Percentiles rank a stretch among this genome's conserved stretches.
phyloP scores from a whole-genome alignment of 2,797 vertebrate genomes.

The Diglossa cyanea region DNA sequence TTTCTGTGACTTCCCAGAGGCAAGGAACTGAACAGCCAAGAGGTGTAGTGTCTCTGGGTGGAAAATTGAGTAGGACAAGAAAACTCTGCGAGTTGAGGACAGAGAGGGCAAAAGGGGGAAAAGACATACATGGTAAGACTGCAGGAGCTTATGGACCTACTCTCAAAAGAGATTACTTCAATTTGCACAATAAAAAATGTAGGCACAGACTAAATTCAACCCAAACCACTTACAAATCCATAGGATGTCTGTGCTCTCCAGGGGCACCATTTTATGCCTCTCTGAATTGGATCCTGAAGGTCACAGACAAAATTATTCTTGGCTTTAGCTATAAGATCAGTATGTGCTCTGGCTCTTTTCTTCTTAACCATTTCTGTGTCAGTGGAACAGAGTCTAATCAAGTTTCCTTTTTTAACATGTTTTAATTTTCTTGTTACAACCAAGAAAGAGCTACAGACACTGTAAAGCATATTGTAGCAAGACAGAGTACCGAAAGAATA shows the following conservation, averaged over 20 bases:
- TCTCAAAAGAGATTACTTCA: background rate
- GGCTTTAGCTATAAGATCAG: background rate
- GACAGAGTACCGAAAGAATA: background rate
- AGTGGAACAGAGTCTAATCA: background rate
- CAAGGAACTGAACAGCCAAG: background rate
- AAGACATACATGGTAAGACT: background rate
- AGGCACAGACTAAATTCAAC: background rate
- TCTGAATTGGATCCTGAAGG: constrained; percentile 3
- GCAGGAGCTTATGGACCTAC: background rate
- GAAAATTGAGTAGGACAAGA: background rate
- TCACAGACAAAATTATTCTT: constrained; percentile 9
- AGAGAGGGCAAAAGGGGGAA: background rate
- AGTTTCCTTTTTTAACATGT: background rate
- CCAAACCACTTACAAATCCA: background rate
- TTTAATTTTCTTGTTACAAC: background rate
- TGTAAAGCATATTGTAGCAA: background rate
- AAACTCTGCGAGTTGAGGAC: background rate
- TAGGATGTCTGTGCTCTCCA: background rate
- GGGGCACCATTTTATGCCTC: background rate
- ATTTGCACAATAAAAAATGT: background rate
- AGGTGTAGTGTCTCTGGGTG: background rate
- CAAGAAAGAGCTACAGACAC: background rate
- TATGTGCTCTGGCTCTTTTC: background rate
- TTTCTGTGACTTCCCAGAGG: background rate
- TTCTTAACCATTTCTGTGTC: background rate